Evolutionary conservation across 1,140 invertebrate species (phyloP), one percentile per base, ranked within the genome.

Genomic region (Euschistus heros): DNA sequence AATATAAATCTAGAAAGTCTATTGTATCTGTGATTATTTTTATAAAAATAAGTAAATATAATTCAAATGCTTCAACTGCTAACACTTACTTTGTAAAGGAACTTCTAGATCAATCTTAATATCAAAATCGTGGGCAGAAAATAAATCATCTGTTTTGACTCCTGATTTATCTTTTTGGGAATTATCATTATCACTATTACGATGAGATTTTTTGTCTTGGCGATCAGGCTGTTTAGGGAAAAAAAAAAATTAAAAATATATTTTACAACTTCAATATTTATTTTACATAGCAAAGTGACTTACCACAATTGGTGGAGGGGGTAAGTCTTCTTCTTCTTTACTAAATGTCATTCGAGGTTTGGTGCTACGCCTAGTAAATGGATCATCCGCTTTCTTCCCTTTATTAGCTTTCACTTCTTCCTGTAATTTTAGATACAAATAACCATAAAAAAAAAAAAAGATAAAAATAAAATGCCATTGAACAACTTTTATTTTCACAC

Each of bases 81-180:
- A 10, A 37, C 54, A 81, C 81, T 81, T 76, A 91, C 90, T 86
- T 71, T 86, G 80, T 68, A 87, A 77, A 63, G 89, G 87, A 68
- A 93, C 84, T 76, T 93, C 91, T 65, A 97, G 78, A 75, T 97
- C 93, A 67, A 96, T 92, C 74, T 87, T 91, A 70, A 98, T 97
- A 72, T 98, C 94, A 78, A 98, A 98, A 78, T 98, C 91, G 75
- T 98, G 94, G 64, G 94, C 86, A 60, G 87, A 88, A 76, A 96
- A 97, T 6, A 97, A 76, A 71, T 89, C 90, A 71, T 87, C 82
- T 61, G 80, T 80, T 63, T 69, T 72, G 24, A 47, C 37, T 33
- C 17, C 42, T 63, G 47, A 33, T 59, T 50, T 37, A 62, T 66
- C 60, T 61, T 59, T 47, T 27, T 63, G 8, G 17, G 46, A 30